Base-by-base conservation (phyloP, 2,888 invertebrate species). In the Cistogaster globosa region DNA sequence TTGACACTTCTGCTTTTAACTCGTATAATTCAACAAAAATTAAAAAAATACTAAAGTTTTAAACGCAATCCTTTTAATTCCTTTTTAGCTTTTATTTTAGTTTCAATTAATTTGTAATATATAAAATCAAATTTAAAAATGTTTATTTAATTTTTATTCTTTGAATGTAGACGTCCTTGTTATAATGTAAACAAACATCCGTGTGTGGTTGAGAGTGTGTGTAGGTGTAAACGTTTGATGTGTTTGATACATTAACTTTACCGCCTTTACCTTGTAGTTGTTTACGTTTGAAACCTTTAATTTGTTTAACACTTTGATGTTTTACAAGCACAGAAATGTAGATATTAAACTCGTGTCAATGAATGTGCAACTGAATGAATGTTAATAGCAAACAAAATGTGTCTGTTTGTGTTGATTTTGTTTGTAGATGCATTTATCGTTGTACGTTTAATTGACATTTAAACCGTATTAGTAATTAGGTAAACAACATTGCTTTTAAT, bases 281-380 rank as follows among this genome's bases (percentile, higher is more conserved):
- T 80, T 80, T 80, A 53, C 71, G 60, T 71, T 71, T 60, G 18
- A 60, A 69, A 57, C 53, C 67, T 74, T 69, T 74, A 79, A 79
- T 84, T 79, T 74, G 79, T 71, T 84, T 69, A 84, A 79, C 72
- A 74, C 83, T 83, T 84, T 84, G 69, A 79, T 84, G 83, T 75
- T 82, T 76, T 51, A 82, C 82, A 60, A 82, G 69, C 55, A 57
- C 57, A 58, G 55, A 55, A 51, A 55, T 60, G 22, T 26, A 79
- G 65, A 72, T 72, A 72, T 65, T 51, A 2, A 72, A 58, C 38
- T 65, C 58, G 20, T 38, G 16, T 58, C 22, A 71, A 79, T 68
- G 76, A 20, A 48, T 62, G 38, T 63, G 42, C 26, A 58, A 71
- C 32, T 74, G 63, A 55, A 58, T 72, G 36, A 53, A 57, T 68